These are phyloP conservation scores for Anabas testudineus DNA, from an alignment of 2,797 vertebrate genomes.

Conservation along the genomic window DNA sequence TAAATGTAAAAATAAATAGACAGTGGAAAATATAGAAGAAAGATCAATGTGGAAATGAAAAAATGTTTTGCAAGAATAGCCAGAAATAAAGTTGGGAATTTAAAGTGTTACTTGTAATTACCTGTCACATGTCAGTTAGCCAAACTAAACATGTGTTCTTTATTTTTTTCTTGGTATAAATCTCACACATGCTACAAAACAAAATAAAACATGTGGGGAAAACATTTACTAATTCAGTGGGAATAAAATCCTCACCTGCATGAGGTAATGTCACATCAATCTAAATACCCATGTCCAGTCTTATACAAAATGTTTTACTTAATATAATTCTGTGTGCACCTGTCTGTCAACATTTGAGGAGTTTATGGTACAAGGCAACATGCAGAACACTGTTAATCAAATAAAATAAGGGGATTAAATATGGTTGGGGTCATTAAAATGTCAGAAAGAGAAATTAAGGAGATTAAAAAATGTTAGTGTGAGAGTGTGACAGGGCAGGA, in stretches of 20 bases:
- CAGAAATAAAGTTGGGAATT: no score
- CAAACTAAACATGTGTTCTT: no score
- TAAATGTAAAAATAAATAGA: no score
- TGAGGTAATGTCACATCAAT: constrained; percentile 13
- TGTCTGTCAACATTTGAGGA: constrained; percentile 17
- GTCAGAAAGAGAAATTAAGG: constrained; percentile 30
- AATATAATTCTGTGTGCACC: constrained; percentile 7
- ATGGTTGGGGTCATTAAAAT: constrained; percentile 57
- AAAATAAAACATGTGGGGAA: background rate
- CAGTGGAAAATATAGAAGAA: no score
- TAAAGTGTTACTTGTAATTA: no score
- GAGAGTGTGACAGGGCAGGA: constrained; percentile 7
- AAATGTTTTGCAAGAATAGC: no score
- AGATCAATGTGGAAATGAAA: no score
- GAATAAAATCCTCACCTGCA: background rate
- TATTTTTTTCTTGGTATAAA: no score
- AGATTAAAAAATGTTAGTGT: constrained; percentile 35
- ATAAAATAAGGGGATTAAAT: constrained; percentile 49
- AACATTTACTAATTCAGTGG: background rate
- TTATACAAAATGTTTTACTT: constrained; percentile 5
- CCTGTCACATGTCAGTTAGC: no score
- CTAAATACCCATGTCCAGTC: background rate
- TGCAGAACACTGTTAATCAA: constrained; percentile 40
- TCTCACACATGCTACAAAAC: no score
- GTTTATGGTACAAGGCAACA: constrained; percentile 34